Evolutionary conservation across 2,113 vertebrate species (phyloP).

Genomic region (Danionella cerebrum): DNA sequence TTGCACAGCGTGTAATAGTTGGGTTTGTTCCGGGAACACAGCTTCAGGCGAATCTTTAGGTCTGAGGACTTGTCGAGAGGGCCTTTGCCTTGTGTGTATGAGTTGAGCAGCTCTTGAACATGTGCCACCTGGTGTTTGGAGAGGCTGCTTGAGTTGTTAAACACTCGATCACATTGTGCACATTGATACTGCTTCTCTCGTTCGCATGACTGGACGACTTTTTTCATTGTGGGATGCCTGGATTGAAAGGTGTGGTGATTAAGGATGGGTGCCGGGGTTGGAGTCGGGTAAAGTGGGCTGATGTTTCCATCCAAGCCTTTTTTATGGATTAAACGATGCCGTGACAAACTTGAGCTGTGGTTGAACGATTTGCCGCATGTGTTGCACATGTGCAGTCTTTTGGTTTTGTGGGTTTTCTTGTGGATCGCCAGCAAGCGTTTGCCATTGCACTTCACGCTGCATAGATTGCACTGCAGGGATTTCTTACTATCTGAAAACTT

Average conservation of each 20-base stretch:
- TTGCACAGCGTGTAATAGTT: slow-evolving; percentile 70
- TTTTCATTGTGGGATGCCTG: slow-evolving; percentile 41
- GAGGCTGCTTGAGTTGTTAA: slow-evolving; percentile 59
- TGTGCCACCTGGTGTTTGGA: slow-evolving; percentile 68
- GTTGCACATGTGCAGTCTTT: slow-evolving; percentile 50
- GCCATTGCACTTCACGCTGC: slow-evolving; percentile 36
- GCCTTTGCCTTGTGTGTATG: slow-evolving; percentile 62
- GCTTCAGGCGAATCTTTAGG: slow-evolving; percentile 69
- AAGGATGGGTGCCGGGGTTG: slow-evolving; percentile 26
- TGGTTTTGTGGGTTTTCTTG: slow-evolving; percentile 45
- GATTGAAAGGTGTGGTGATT: slow-evolving; percentile 28
- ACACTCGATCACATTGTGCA: slow-evolving; percentile 66
- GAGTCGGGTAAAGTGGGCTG: slow-evolving; percentile 34
- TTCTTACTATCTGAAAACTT: slow-evolving; percentile 28
- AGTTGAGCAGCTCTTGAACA: slow-evolving; percentile 65
- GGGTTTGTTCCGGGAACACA: slow-evolving; percentile 67
- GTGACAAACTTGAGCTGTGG: slow-evolving; percentile 69
- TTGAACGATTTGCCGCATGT: slow-evolving; percentile 71
- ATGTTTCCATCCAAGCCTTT: slow-evolving; percentile 48
- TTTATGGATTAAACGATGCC: slow-evolving; percentile 69
- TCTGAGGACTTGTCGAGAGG: slow-evolving; percentile 62
- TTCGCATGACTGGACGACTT: background rate
- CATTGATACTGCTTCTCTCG: slow-evolving; percentile 46
- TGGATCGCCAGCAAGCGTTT: slow-evolving; percentile 40
- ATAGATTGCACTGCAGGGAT: slow-evolving; percentile 37